Base-by-base conservation (phyloP, 2,113 vertebrate species). In the Speoplatyrhinus poulsoni region DNA sequence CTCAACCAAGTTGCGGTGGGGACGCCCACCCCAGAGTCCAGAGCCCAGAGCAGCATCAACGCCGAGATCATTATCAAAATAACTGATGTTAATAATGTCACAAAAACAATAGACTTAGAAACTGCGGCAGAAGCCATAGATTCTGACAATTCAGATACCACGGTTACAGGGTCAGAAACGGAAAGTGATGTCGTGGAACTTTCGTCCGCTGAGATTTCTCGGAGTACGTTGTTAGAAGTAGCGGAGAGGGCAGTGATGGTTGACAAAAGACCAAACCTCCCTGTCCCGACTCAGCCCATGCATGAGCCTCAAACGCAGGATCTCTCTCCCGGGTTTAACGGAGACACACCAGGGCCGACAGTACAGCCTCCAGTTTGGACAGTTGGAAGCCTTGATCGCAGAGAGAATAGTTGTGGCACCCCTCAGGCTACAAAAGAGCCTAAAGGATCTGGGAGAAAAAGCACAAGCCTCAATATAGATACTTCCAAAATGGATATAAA, bases 131-230 rank as follows among this genome's bases (percentile, higher is more conserved):
- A 87, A 17, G 65, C 55, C 3, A 62, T 69, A 6, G 78, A 86
- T 33, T 90, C 87, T 0, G 88, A 88, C 0, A 84, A 90, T 62
- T 90, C 90, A 0, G 88, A 91, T 58, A 50, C 75, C 15, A 91
- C 88, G 0, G 62, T 89, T 16, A 87, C 85, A 10, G 87, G 82
- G 26, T 88, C 88, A 0, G 88, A 88, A 16, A 72, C 73, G 26
- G 85, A 88, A 0, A 75, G 36, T n/a, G 85, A 88, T 66, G 66
- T 61, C 9, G 50, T 71, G 4, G 86, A 81, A 5, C 58, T 75
- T 6, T 3, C 60, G 1, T 62, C 66, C 9, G 62, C 36, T 9
- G 66, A 65, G 15, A 83, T 49, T 62, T 36, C 52, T 57, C 19
- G 48, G 17, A 73, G 58, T 12, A 65, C 32, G 5, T 52, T 63